These are phyloP conservation scores for Linnaemya tessellans DNA, from an alignment of 2,888 invertebrate genomes.

Conservation along the genomic window DNA sequence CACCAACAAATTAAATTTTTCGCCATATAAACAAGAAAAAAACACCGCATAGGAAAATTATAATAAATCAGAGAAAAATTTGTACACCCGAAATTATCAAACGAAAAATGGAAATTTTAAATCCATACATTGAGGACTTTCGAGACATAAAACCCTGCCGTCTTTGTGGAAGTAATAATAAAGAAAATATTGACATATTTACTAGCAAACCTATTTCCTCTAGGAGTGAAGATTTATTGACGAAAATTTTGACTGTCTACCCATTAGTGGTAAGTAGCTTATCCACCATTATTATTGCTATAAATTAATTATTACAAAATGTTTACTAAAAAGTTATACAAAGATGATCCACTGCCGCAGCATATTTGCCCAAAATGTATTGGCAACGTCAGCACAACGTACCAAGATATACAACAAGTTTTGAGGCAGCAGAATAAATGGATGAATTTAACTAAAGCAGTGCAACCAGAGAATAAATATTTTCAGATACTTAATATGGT, in stretches of 20 bases:
- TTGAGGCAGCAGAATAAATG: slow-evolving; percentile 76
- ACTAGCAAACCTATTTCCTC: slow-evolving; percentile 66
- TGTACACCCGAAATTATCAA: background rate
- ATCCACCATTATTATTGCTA: background rate
- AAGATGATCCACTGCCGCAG: slow-evolving; percentile 79
- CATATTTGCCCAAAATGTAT: slow-evolving; percentile 78
- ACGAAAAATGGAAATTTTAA: slow-evolving; percentile 42
- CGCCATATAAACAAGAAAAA: slow-evolving; percentile 57
- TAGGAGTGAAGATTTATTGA: slow-evolving; percentile 72
- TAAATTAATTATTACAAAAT: background rate
- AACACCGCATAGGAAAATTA: slow-evolving; percentile 62
- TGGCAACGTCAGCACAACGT: slow-evolving; percentile 73
- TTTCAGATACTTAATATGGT: slow-evolving; percentile 76
- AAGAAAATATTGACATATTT: slow-evolving; percentile 76
- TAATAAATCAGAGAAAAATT: slow-evolving; percentile 33
- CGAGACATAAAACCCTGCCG: slow-evolving; percentile 77
- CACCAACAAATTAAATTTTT: slow-evolving; percentile 58
- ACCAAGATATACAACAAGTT: slow-evolving; percentile 75
- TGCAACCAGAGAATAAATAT: slow-evolving; percentile 77
- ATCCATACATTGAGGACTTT: slow-evolving; percentile 33
- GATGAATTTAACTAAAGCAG: slow-evolving; percentile 75
- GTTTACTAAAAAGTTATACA: slow-evolving; percentile 75
- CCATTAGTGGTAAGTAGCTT: slow-evolving; percentile 75
- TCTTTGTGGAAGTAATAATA: slow-evolving; percentile 77
- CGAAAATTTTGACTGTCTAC: slow-evolving; percentile 77